A percentile compares a stretch with the other conserved stretches of the same genome.
Conservation (phyloP, 2,797 vertebrate genomes). For the Arctocebus calabarensis region DNA sequence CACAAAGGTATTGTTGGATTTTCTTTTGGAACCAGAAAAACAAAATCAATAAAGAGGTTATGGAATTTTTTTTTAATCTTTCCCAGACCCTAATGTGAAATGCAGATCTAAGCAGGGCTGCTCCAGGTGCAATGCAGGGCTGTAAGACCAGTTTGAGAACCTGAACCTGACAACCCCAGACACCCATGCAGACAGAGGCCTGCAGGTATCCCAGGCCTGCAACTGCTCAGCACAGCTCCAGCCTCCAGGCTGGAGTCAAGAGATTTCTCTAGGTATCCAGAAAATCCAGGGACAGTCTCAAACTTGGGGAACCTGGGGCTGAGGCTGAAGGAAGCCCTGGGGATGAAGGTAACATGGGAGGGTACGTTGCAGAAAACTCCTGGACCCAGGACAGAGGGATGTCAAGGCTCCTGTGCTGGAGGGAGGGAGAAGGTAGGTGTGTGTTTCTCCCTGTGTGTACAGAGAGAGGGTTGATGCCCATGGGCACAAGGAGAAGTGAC, state of each 20-base stretch:
- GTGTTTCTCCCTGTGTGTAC: not conserved
- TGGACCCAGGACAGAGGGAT: not conserved
- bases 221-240: not conserved
- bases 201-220: not conserved
- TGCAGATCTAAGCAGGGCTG: conserved; percentile 41
- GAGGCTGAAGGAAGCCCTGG: not conserved
- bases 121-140: not conserved
- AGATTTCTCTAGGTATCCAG: not conserved
- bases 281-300: not conserved
- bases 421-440: not conserved
- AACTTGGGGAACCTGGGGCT: not conserved
- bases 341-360: not conserved
- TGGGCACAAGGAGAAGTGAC: not conserved
- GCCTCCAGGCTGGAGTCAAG: not conserved
- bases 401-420: not conserved
- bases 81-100: conserved; percentile 46
- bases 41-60: conserved; percentile 73
- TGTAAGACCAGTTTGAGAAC: not conserved
- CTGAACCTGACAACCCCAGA: not conserved
- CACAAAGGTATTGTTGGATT: conserved; percentile 27
- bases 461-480: not conserved
- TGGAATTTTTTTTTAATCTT: conserved; percentile 48
- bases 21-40: conserved; percentile 71
- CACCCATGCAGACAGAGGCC: not conserved
- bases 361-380: not conserved